A percentile compares a stretch with the other conserved stretches of the same genome.
Evolutionary conservation across 2,888 invertebrate genomes (phyloP).

Genomic region (Drosophila kanekoi): DNA sequence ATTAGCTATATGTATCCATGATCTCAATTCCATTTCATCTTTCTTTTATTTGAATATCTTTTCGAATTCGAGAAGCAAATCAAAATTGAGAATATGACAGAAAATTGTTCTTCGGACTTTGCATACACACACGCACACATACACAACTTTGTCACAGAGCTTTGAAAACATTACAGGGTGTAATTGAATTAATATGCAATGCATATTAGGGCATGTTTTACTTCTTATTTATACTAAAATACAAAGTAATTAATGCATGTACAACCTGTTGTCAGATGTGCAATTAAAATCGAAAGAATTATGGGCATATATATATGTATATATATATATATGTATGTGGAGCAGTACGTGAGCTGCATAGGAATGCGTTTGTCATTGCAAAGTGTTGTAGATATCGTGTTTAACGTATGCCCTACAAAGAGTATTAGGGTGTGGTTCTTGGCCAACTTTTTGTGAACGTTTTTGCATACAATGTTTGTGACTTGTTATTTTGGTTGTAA

Average conservation of each 20-base stretch:
- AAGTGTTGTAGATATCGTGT: slow-evolving; percentile 6
- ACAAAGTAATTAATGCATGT: slow-evolving; percentile 26
- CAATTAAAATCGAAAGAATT: slow-evolving; percentile 52
- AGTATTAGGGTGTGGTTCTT: slow-evolving; percentile 2
- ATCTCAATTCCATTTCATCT: too few species aligned
- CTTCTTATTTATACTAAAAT: neutral
- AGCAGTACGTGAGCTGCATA: slow-evolving; percentile 50
- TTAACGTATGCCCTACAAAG: slow-evolving; percentile 14
- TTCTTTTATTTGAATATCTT: too few species aligned
- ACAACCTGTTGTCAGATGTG: slow-evolving; percentile 31
- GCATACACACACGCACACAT: too few species aligned
- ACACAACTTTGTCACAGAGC: neutral
- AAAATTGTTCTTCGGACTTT: too few species aligned
- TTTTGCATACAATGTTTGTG: slow-evolving; percentile 17
- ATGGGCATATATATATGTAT: slow-evolving; percentile 6
- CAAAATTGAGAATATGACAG: too few species aligned
- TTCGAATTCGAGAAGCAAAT: too few species aligned
- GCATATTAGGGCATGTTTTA: neutral
- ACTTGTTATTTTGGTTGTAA: slow-evolving; percentile 12
- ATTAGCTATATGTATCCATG: too few species aligned
- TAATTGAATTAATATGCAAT: slow-evolving; percentile 2
- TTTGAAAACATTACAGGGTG: neutral
- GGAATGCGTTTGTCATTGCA: slow-evolving; percentile 22
- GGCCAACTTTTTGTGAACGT: slow-evolving; percentile 25
- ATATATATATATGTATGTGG: slow-evolving; percentile 24